A percentile compares a stretch with the other conserved stretches of the same genome.
Evolutionary conservation across 2,888 invertebrate species (phyloP).

Genomic region (Drosophila prostipennis): DNA sequence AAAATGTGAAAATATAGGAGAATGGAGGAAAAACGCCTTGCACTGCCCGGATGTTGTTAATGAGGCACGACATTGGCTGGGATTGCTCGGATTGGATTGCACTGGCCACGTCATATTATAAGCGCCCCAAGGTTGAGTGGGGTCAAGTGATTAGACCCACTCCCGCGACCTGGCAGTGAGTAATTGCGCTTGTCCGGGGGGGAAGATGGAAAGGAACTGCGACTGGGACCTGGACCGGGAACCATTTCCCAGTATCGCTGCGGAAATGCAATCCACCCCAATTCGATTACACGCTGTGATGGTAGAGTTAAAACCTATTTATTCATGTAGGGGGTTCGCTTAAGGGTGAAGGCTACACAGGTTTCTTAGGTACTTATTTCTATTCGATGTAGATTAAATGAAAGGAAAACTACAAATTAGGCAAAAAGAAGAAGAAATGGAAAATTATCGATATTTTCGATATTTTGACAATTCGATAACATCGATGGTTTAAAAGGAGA

Average conservation of each 20-base stretch:
- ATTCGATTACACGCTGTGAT: slow-evolving; percentile 6
- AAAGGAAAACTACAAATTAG: no score
- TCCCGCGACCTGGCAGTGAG: slow-evolving; percentile 4
- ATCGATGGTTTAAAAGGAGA: no score
- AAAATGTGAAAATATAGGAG: no score
- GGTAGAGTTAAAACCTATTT: background rate
- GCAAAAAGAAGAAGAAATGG: no score
- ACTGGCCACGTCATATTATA: slow-evolving; percentile 49
- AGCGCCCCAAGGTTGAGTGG: slow-evolving; percentile 30
- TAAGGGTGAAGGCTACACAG: background rate
- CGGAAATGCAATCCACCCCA: slow-evolving; percentile 9
- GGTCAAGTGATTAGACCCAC: slow-evolving; percentile 42
- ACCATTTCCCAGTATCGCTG: background rate
- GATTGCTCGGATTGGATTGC: slow-evolving; percentile 41
- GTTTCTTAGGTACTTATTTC: no score
- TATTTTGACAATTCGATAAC: no score
- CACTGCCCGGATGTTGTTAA: slow-evolving; percentile 65
- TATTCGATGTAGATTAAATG: no score
- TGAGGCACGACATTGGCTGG: slow-evolving; percentile 65
- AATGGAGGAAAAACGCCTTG: slow-evolving; percentile 27
- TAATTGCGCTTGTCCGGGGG: slow-evolving; percentile 15
- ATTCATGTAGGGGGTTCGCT: background rate
- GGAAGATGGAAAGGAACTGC: background rate
- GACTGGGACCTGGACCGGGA: no score
- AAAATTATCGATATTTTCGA: no score